phyloP scores from a whole-genome alignment of 2,113 vertebrate species.

The Procapra przewalskii region DNA sequence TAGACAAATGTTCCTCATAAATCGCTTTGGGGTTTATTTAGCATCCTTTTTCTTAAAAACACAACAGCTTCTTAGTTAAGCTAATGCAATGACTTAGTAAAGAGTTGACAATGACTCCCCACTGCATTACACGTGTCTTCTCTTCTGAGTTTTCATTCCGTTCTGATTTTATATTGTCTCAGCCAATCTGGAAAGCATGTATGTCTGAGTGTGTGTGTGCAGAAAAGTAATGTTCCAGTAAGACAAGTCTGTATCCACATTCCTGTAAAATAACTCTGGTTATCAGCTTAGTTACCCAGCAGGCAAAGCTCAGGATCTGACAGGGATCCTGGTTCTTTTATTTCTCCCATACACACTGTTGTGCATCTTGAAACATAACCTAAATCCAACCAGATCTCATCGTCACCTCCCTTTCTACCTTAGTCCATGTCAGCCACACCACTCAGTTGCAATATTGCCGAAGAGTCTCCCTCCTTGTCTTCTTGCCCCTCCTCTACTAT shows the following conservation, averaged over 20 bases:
- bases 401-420: background rate
- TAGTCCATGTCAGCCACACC: rapidly evolving
- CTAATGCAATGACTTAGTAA: slow-evolving; percentile 39
- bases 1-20: slow-evolving; percentile 74
- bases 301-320: background rate
- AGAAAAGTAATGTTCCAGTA: background rate
- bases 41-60: slow-evolving; percentile 40
- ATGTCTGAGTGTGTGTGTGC: background rate
- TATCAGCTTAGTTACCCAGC: background rate
- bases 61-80: slow-evolving; percentile 45
- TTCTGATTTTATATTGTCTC: background rate
- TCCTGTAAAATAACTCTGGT: background rate
- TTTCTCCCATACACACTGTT: background rate
- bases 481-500: background rate
- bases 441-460: rapidly evolving
- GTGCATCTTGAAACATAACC: background rate
- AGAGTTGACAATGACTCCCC: background rate
- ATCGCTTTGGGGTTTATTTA: slow-evolving; percentile 68
- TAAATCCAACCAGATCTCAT: background rate
- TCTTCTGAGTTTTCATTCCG: background rate
- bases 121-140: background rate
- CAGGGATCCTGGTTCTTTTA: background rate
- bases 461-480: rapidly evolving
- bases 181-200: background rate
- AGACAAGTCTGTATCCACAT: background rate